phyloP scores from a whole-genome alignment of 2,888 invertebrate genomes.

The Hetaerina titia region DNA sequence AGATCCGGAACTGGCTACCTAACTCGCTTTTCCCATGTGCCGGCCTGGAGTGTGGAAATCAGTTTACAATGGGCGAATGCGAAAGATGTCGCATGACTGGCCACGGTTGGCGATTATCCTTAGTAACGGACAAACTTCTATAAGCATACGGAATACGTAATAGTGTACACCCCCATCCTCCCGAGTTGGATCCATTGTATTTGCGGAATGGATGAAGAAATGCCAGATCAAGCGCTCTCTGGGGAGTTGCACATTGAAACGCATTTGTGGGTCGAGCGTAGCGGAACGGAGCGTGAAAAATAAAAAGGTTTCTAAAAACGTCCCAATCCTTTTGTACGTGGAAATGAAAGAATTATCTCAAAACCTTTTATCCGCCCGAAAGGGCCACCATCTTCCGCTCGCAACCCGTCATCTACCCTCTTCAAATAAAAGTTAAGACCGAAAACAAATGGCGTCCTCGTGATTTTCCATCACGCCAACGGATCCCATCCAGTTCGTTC shows the following conservation, averaged over 20 bases:
- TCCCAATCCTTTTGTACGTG: background rate
- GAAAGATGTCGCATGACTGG: background rate
- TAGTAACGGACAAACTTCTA: background rate
- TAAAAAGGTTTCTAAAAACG: background rate
- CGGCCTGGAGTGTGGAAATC: too few relatives aligned
- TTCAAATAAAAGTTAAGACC: background rate
- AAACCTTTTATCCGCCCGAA: conserved; percentile 44
- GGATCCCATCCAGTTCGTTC: conserved; percentile 7
- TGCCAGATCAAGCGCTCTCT: conserved; percentile 4
- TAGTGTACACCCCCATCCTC: background rate
- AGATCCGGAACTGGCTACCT: too few relatives aligned
- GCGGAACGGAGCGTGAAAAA: conserved; percentile 46
- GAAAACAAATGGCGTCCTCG: conserved; percentile 52
- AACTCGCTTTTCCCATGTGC: too few relatives aligned
- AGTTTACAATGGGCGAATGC: background rate
- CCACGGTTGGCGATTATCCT: background rate
- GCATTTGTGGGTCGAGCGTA: conserved; percentile 38
- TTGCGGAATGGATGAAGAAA: conserved; percentile 33
- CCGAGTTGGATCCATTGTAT: background rate
- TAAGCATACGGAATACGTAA: background rate
- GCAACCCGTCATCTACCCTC: background rate
- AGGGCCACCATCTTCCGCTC: conserved; percentile 21
- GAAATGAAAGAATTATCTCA: conserved; percentile 30
- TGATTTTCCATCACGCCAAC: conserved; percentile 50
- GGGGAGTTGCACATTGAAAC: conserved; percentile 10